Base-by-base conservation (phyloP, 2,113 vertebrate genomes). In the Archilochus colubris region DNA sequence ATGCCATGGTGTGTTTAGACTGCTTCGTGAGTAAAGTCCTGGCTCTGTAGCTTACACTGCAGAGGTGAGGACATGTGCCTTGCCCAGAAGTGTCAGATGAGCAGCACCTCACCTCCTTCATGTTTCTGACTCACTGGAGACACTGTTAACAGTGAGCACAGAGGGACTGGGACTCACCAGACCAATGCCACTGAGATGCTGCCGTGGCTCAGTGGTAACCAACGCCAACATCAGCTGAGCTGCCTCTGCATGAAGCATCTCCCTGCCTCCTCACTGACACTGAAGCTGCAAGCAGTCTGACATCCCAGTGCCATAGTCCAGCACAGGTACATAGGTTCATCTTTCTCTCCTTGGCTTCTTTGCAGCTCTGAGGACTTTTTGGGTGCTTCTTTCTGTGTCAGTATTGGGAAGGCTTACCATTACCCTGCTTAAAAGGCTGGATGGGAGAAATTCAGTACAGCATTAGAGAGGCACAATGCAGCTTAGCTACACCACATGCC, bases 121-220 rank as follows among this genome's bases (percentile, higher is more conserved):
- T 44, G 40, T 38, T 82, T n/a, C 40, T 57, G 43, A 31, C 43
- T 67, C 12, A 2, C 58, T 33, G 38, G 5, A 3, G 22, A 25
- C 3, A 7, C 15, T 31, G 63, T 36, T 70, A 10, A 12, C 4
- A 50, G 57, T 0, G 0, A 85, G 28, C 23, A 43, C 1, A 1
- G 0, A 23, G 30, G 61, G 43, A 54, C 20, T 23, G 1, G 1
- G 21, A 21, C 63, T 53, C 0, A 0, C 8, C 72, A 64, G 64
- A n/a, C 23, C 24, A 36, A 4, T 0, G 7, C 14, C 15, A 31
- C 40, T 4, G 1, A 46, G 67, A 44, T 46, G 67, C 63, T 88
- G 59, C 55, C 64, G 12, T 30, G 53, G 59, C 40, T 73, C 50
- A 27, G 40, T 0, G 1, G 50, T 28, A 50, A 27, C 44, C 2